A percentile compares a stretch with the other conserved stretches of the same genome.
phyloP scores from a whole-genome alignment of 2,888 invertebrate species.

The Malacosoma neustria region DNA sequence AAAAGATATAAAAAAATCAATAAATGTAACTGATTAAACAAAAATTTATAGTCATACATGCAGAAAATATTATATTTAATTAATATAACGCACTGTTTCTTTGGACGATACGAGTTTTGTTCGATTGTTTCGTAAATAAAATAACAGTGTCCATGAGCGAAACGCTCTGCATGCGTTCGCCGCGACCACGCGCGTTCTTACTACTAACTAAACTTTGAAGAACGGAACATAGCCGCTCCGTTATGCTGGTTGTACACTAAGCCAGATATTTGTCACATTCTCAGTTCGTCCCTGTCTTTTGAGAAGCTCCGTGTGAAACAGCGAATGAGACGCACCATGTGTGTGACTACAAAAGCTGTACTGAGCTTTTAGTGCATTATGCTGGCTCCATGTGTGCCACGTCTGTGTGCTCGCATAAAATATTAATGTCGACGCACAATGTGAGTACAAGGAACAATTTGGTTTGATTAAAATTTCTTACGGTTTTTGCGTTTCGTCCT shows the following conservation, averaged over 20 bases:
- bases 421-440: conserved; percentile 58
- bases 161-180: conserved; percentile 39
- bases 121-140: conserved; percentile 48
- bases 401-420: conserved; percentile 34
- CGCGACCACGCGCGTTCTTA: conserved; percentile 56
- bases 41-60: conserved; percentile 25
- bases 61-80: conserved; percentile 22
- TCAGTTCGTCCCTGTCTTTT: conserved; percentile 19
- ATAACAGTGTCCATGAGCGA: conserved; percentile 40
- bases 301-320: conserved; percentile 20
- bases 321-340: conserved; percentile 17
- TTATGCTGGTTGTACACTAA: conserved; percentile 21
- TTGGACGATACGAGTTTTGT: conserved; percentile 31
- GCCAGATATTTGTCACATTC: conserved; percentile 18
- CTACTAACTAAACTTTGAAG: conserved; percentile 50
- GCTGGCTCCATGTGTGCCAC: conserved; percentile 27
- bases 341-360: conserved; percentile 17
- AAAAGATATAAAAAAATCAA: conserved; percentile 28
- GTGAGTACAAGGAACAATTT: conserved; percentile 47
- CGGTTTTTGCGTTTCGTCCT: conserved; percentile 31
- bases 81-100: conserved; percentile 34
- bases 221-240: conserved; percentile 32
- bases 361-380: conserved; percentile 40
- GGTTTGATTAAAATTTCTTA: conserved; percentile 50
- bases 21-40: conserved; percentile 15